Evolutionary conservation across 2,888 invertebrate genomes (phyloP).

Genomic region (Melinopterus prodromus): DNA sequence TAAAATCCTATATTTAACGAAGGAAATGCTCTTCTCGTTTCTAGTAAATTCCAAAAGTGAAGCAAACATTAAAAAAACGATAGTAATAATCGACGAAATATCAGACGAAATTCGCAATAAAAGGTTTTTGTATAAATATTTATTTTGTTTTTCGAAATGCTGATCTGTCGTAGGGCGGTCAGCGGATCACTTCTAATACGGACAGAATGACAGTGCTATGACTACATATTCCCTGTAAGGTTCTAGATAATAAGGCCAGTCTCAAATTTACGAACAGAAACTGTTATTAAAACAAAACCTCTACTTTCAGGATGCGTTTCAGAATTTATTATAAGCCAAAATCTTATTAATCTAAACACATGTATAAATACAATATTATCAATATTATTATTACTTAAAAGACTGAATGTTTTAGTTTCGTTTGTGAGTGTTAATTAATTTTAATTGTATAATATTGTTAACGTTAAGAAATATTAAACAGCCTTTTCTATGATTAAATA

Average conservation of each 20-base stretch:
- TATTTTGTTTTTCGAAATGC: background rate
- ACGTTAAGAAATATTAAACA: no score
- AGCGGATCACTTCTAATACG: background rate
- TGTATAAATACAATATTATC: background rate
- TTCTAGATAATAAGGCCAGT: background rate
- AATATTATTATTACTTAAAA: background rate
- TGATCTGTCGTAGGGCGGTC: no score
- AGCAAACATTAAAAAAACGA: slow-evolving; percentile 8
- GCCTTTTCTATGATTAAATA: no score
- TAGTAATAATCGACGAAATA: slow-evolving; percentile 24
- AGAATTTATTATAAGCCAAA: background rate
- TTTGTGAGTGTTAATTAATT: background rate
- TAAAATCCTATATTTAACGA: no score
- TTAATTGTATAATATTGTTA: no score
- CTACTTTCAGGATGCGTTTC: background rate
- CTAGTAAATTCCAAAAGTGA: slow-evolving; percentile 13
- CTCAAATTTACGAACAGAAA: background rate
- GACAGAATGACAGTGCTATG: slow-evolving; percentile 18
- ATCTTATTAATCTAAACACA: background rate
- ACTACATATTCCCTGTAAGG: background rate
- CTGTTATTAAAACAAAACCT: background rate
- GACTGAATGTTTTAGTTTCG: background rate
- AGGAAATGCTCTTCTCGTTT: background rate
- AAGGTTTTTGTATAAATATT: slow-evolving; percentile 12
- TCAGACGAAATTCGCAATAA: slow-evolving; percentile 15